A percentile compares a stretch with the other conserved stretches of the same genome.
Conservation (phyloP, 2,113 vertebrate genomes). For the Hemichromis elongatus region DNA sequence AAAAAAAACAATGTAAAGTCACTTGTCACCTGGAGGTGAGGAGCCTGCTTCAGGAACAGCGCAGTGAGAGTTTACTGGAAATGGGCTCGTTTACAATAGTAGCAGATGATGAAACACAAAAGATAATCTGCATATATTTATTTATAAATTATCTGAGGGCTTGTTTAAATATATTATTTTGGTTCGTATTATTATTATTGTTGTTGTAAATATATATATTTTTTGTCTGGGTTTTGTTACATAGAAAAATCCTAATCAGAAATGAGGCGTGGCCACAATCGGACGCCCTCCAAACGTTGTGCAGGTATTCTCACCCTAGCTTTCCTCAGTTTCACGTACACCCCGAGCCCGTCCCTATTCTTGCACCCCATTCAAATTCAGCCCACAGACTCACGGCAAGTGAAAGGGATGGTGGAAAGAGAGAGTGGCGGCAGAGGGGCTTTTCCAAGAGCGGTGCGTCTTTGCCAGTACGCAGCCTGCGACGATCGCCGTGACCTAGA, state of each 20-base stretch:
- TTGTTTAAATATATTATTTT: background rate
- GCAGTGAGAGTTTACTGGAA: background rate
- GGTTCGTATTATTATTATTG: background rate
- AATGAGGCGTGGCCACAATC: background rate
- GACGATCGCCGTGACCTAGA: background rate
- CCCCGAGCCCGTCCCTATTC: background rate
- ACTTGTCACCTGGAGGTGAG: background rate
- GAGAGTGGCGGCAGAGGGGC: background rate
- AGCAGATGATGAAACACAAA: background rate
- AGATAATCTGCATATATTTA: background rate
- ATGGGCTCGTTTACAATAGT: background rate
- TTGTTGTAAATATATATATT: too few relatives aligned
- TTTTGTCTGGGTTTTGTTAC: background rate
- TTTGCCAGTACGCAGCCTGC: background rate
- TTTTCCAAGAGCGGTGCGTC: background rate
- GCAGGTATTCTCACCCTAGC: background rate
- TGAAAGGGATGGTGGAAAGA: background rate
- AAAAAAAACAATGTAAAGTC: background rate
- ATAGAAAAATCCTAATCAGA: background rate
- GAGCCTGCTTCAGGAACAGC: background rate
- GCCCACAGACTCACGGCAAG: background rate
- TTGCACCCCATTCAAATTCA: constrained; percentile 17
- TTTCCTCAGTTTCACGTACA: background rate
- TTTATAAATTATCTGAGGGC: background rate
- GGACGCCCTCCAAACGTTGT: background rate